A percentile compares a stretch with the other conserved stretches of the same genome.
Conservation (phyloP, 2,113 vertebrate species). For the Nycticorax nycticorax region DNA sequence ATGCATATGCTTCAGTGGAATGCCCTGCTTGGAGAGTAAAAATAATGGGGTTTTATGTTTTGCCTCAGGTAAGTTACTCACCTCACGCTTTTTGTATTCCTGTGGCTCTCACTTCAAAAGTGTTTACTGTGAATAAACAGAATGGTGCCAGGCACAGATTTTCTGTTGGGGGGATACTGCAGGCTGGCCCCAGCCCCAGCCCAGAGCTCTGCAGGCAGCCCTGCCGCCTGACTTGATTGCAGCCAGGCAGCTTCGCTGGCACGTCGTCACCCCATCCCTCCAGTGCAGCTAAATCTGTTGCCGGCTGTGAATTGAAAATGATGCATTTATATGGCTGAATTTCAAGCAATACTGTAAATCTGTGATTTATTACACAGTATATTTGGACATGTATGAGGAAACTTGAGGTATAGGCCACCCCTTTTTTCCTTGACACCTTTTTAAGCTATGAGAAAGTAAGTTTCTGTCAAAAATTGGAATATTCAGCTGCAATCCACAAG, state of each 20-base stretch:
- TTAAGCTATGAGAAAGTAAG: not conserved
- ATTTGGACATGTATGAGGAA: not conserved
- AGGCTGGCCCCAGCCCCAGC: not conserved
- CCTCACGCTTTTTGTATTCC: not conserved
- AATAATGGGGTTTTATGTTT: not conserved
- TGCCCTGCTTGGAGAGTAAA: not conserved
- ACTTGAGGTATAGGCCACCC: not conserved
- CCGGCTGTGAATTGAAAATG: not conserved
- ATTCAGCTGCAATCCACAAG: not conserved
- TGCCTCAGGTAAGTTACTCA: conserved; percentile 6
- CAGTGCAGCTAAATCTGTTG: not conserved
- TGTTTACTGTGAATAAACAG: not conserved
- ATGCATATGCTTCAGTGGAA: not conserved
- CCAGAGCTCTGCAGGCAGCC: not conserved
- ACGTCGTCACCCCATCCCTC: not conserved
- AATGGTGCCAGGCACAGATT: not conserved
- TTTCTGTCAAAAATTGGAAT: not conserved
- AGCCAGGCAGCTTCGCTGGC: not conserved
- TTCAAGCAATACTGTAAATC: not conserved
- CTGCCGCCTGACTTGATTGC: not conserved
- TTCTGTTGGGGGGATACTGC: not conserved
- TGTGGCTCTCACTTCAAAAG: not conserved
- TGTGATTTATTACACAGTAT: not conserved
- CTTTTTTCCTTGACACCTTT: not conserved
- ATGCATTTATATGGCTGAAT: not conserved